These are phyloP conservation scores for Tridacna crocea DNA, from an alignment of 2,888 invertebrate species.

Conservation along the genomic window DNA sequence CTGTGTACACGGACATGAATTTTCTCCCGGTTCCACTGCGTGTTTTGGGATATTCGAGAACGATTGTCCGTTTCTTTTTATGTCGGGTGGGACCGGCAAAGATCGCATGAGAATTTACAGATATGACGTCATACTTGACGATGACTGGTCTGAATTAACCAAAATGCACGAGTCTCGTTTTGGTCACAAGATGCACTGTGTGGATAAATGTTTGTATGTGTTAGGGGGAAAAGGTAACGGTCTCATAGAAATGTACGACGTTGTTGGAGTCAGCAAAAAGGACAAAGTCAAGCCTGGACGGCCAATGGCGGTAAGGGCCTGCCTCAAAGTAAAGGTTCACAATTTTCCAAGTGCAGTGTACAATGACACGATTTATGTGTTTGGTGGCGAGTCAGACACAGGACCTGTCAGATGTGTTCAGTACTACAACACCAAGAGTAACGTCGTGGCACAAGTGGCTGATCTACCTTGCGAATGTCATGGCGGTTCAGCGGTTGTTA, in stretches of 20 bases:
- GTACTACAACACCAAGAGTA: slow-evolving; percentile 4
- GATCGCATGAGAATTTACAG: background rate
- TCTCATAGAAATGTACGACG: slow-evolving; percentile 6
- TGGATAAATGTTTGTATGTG: background rate
- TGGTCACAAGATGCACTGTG: slow-evolving; percentile 15
- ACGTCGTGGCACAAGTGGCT: background rate
- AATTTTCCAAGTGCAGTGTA: slow-evolving; percentile 7
- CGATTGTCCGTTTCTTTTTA: slow-evolving; percentile 9
- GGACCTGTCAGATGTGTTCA: slow-evolving; percentile 14
- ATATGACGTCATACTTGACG: slow-evolving; percentile 1
- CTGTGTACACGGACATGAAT: background rate
- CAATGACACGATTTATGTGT: slow-evolving; percentile 8
- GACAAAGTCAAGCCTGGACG: background rate
- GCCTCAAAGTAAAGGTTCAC: slow-evolving; percentile 16
- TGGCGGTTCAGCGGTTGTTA: background rate
- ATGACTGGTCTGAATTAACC: background rate
- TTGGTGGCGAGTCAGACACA: slow-evolving; percentile 1
- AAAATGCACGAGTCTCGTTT: background rate
- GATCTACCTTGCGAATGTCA: slow-evolving; percentile 4
- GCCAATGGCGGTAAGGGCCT: background rate
- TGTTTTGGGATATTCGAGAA: slow-evolving; percentile 7
- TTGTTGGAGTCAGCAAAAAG: background rate
- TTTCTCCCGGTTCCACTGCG: slow-evolving; percentile 1
- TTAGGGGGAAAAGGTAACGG: slow-evolving; percentile 4
- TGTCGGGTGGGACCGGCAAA: background rate